These are phyloP conservation scores for human DNA, from an alignment of 2,113 vertebrate species.

Conservation along the genomic window GRCh38 chr13:43155001-43155500, in stretches of 20 bases:
- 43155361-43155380: neutral
- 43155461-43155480: conserved; percentile 17
- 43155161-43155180: neutral
- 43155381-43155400: neutral
- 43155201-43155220: neutral
- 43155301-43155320: neutral
- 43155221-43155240: neutral
- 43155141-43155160: neutral
- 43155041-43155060: neutral
- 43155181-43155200: neutral
- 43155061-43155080: neutral
- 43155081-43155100: neutral
- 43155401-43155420: neutral
- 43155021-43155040: too few relatives aligned
- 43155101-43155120: neutral
- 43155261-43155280: neutral
- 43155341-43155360: neutral
- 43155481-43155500: conserved; percentile 36
- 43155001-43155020: neutral
- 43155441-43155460: conserved; percentile 20
- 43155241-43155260: neutral
- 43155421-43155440: neutral
- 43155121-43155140: neutral
- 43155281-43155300: neutral
- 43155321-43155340: neutral